A percentile compares a stretch with the other conserved stretches of the same genome.
Evolutionary conservation across 1,140 invertebrate species (phyloP).

Genomic region (Portunus trituberculatus): DNA sequence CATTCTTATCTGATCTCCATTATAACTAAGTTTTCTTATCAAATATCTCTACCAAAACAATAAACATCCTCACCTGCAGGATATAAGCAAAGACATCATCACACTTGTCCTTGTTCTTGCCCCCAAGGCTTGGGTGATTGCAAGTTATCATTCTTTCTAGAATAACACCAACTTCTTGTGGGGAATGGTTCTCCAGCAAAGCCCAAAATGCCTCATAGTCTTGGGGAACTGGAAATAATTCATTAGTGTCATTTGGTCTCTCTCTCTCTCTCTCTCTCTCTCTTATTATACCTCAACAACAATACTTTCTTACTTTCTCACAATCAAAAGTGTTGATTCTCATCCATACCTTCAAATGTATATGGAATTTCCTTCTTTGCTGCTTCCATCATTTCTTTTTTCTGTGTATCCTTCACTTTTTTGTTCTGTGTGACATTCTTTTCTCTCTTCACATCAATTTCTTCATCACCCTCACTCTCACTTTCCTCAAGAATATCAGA

Average conservation of each 20-base stretch:
- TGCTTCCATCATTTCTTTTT: slow-evolving; percentile 83
- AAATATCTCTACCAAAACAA: neutral
- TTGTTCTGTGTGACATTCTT: slow-evolving; percentile 61
- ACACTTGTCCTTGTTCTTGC: slow-evolving; percentile 89
- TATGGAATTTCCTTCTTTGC: slow-evolving; percentile 86
- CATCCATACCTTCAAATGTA: slow-evolving; percentile 82
- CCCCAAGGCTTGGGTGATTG: slow-evolving; percentile 89
- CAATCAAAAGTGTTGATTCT: no score
- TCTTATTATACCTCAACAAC: neutral
- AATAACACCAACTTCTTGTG: slow-evolving; percentile 86
- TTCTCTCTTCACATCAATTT: neutral
- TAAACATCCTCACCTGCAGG: slow-evolving; percentile 82
- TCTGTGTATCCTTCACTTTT: slow-evolving; percentile 80
- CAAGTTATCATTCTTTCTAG: slow-evolving; percentile 92
- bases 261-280: neutral
- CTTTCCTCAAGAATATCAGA: slow-evolving; percentile 73
- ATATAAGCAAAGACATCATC: slow-evolving; percentile 87
- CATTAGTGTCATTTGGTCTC: no score
- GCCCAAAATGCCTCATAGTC: slow-evolving; percentile 86
- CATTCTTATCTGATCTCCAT: neutral
- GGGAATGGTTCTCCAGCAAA: slow-evolving; percentile 84
- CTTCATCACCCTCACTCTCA: slow-evolving; percentile 57
- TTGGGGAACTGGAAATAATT: slow-evolving; percentile 83
- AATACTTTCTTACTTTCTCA: no score
- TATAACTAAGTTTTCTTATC: neutral